Evolutionary conservation across 2,113 vertebrate species (phyloP), one percentile per base, ranked within the genome.

Genomic region (Rhea americana): DNA sequence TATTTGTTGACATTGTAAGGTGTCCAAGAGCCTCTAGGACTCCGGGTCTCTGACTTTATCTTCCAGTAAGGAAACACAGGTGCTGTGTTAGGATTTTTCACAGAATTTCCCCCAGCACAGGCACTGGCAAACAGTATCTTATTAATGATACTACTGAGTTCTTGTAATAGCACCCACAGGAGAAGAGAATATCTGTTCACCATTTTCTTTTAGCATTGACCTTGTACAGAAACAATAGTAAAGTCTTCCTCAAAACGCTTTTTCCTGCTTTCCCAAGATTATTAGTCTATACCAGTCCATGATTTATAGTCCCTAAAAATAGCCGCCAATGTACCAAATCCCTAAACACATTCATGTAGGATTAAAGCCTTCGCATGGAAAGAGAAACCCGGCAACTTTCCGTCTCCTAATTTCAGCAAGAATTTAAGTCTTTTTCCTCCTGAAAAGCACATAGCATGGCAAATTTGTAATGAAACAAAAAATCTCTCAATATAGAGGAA

Each of bases 281-380:
- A 89, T 87, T 92, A 89, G 63, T 59, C 51, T 93, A 89, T 81
- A 51, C 39, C 5, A 51, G 43, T 51, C 68, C 45, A 24, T 91
- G 87, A 94, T 85, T 90, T 90, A 67, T 85, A 78, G 85, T 65
- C 35, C 43, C 80, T 90, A 90, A 93, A 93, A 93, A 93, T 81
- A 91, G 43, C 19, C 63, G 24, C 41, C 50, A 87, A 58, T 91
- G 93, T 75, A 91, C 20, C 0, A 8, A 68, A 50, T 87, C 59
- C 37, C 65, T 85, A 32, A 51, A 74, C 25, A 75, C 32, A 53
- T 6, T 84, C 24, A 45, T 94, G 39, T 39, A 78, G 45, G 56
- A 91, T 59, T 86, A 90, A 87, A 92, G 5, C 7, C 6, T 85
- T 89, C 67, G 28, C 11, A 50, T 55, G 48, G 43, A 45, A 5